Percentiles rank a stretch among this genome's conserved stretches.
phyloP scores from a whole-genome alignment of 2,797 vertebrate genomes.

The Odontamblyopus lacepedii region DNA sequence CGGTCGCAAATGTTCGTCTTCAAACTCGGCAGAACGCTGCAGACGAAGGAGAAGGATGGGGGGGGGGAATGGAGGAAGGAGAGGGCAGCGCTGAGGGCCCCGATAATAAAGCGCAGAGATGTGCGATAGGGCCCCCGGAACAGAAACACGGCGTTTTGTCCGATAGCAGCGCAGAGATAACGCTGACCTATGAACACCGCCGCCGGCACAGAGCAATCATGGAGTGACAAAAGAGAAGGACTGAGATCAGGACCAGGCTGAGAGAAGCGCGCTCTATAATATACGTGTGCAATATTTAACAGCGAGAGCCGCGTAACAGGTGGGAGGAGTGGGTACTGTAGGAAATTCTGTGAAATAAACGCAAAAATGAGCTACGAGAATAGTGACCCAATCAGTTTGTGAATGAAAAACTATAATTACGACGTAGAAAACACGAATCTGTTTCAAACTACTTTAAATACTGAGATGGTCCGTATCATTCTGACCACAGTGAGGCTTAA shows the following conservation, averaged over 20 bases:
- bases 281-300: not conserved
- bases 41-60: too few species aligned
- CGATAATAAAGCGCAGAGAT: conserved; percentile 48
- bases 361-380: too few species aligned
- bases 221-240: not conserved
- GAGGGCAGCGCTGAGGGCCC: conserved; percentile 35
- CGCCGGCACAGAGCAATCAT: conserved; percentile 18
- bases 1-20: conserved; percentile 52
- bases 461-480: too few species aligned
- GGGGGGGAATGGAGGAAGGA: not conserved
- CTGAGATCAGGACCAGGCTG: not conserved
- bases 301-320: too few species aligned
- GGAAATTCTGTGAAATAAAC: too few species aligned
- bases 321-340: too few species aligned
- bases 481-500: too few species aligned
- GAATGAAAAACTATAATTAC: too few species aligned
- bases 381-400: too few species aligned
- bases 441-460: too few species aligned
- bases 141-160: conserved; percentile 22
- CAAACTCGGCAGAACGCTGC: not conserved
- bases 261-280: not conserved
- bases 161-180: conserved; percentile 19
- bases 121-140: conserved; percentile 29
- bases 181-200: conserved; percentile 24
- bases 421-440: too few species aligned